phyloP scores from a whole-genome alignment of 2,888 invertebrate genomes.

The Petrolisthes cinctipes region DNA sequence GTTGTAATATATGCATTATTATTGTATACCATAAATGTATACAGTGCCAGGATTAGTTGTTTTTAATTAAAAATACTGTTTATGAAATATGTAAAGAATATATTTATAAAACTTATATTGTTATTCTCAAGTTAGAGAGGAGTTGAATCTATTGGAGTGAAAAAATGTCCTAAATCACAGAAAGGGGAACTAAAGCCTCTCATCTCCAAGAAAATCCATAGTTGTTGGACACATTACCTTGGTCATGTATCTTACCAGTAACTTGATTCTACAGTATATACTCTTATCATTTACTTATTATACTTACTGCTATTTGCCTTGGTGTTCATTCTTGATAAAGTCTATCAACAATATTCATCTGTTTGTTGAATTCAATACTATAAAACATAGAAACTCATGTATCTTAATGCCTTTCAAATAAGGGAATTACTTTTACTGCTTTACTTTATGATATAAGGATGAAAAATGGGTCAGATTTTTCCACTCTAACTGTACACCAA shows the following conservation, averaged over 20 bases:
- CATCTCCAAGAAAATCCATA: not conserved
- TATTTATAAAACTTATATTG: not conserved
- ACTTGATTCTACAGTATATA: not conserved
- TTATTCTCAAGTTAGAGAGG: not conserved
- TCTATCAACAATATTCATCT: too few relatives aligned
- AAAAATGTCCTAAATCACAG: too few relatives aligned
- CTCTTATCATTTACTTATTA: not conserved
- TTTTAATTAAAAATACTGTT: not conserved
- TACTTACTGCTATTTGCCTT: too few relatives aligned
- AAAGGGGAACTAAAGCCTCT: not conserved
- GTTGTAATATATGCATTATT: constrained; percentile 4
- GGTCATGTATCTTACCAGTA: not conserved
- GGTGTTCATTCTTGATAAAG: too few relatives aligned
- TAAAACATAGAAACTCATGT: too few relatives aligned
- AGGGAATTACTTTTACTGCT: too few relatives aligned
- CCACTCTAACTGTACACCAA: too few relatives aligned
- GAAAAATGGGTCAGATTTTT: too few relatives aligned
- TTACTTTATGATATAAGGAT: too few relatives aligned
- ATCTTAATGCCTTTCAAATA: too few relatives aligned
- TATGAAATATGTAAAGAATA: not conserved
- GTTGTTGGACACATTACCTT: constrained; percentile 5
- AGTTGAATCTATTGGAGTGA: not conserved
- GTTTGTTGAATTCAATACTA: too few relatives aligned
- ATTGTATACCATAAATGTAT: constrained; percentile 9
- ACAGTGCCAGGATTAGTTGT: not conserved